A percentile compares a stretch with the other conserved stretches of the same genome.
Evolutionary conservation across 2,888 invertebrate species (phyloP).

Genomic region (Drosophila parthenogenetica): DNA sequence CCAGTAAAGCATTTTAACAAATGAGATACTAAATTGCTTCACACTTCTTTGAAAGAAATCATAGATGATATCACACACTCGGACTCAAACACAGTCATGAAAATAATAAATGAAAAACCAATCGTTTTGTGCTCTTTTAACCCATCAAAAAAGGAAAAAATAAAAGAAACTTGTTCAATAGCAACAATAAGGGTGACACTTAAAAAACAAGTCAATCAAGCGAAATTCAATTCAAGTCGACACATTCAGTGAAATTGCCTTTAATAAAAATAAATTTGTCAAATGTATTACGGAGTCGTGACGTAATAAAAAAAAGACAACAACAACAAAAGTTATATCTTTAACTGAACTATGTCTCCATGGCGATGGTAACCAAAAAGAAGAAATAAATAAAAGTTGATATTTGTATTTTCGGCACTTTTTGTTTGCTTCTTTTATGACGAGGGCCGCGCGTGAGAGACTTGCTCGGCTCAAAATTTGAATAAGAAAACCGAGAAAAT

Average conservation of each 20-base stretch:
- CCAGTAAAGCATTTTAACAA: too few species aligned
- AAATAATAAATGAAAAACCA: constrained; percentile 10
- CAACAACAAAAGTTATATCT: constrained; percentile 30
- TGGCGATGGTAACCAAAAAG: constrained; percentile 1
- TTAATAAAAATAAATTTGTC: constrained; percentile 76
- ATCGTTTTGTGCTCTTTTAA: constrained; percentile 33
- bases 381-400: constrained; percentile 7
- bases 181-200: constrained; percentile 22
- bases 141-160: background rate
- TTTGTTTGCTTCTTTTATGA: constrained; percentile 33
- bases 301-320: constrained; percentile 63
- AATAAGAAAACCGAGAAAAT: constrained; percentile 50
- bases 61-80: background rate
- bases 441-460: constrained; percentile 60
- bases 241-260: constrained; percentile 71
- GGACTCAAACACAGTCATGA: background rate
- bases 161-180: constrained; percentile 2
- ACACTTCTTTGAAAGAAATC: background rate
- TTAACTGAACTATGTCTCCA: constrained; percentile 20
- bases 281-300: constrained; percentile 72
- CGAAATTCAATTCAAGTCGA: constrained; percentile 70
- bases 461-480: constrained; percentile 57
- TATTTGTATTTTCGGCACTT: constrained; percentile 42
- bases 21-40: background rate
- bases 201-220: constrained; percentile 68